Percentiles rank a stretch among this genome's conserved stretches.
These are phyloP conservation scores for Cricetomys ansorgei DNA, from an alignment of 2,113 vertebrate genomes.

Conservation along the genomic window DNA sequence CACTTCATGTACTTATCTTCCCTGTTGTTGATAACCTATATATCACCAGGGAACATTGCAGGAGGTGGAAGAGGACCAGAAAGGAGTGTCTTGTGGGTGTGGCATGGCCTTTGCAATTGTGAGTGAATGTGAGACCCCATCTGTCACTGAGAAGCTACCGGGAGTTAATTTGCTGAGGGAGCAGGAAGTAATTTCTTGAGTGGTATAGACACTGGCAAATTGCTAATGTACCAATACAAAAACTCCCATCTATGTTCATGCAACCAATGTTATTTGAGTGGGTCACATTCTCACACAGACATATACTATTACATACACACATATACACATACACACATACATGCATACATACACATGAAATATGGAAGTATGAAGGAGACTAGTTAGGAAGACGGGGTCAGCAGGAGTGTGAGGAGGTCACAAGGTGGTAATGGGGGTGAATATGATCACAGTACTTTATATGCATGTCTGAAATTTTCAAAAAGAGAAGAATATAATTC, in stretches of 20 bases:
- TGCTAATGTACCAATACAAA: background rate
- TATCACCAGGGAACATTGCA: background rate
- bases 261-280: background rate
- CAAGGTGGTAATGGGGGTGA: too few relatives aligned
- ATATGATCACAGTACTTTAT: background rate
- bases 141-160: background rate
- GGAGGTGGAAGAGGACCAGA: background rate
- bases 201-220: background rate
- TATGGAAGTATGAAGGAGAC: background rate
- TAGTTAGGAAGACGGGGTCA: background rate
- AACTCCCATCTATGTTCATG: background rate
- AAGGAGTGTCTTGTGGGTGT: background rate
- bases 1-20: background rate
- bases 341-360: background rate
- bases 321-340: background rate
- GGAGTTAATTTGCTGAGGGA: background rate
- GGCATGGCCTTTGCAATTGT: background rate
- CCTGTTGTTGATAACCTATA: background rate
- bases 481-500: too few relatives aligned
- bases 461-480: background rate
- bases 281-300: background rate
- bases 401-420: background rate
- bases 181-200: background rate
- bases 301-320: too few relatives aligned
- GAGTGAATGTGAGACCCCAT: too few relatives aligned